Percentiles rank a stretch among this genome's conserved stretches.
These are phyloP conservation scores for Chymomyza fuscimana DNA, from an alignment of 2,888 invertebrate genomes.

Conservation along the genomic window DNA sequence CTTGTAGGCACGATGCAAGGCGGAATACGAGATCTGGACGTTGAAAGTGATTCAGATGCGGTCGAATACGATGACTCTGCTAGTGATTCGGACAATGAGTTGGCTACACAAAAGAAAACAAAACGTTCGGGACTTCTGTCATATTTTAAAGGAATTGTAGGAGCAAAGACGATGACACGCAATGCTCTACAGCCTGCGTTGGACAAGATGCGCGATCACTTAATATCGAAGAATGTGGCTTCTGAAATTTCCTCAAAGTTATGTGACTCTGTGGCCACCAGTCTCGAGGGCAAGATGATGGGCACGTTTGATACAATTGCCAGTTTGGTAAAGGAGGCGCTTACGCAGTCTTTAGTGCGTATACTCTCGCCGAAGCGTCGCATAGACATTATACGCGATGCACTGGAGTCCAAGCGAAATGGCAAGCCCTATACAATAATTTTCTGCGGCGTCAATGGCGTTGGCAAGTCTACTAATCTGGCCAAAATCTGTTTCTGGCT, in stretches of 20 bases:
- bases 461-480: constrained; percentile 98
- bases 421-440: constrained; percentile 96
- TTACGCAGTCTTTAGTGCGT: constrained; percentile 94
- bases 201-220: constrained; percentile 96
- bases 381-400: constrained; percentile 97
- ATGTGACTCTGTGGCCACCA: constrained; percentile 94
- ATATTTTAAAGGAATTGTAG: constrained; percentile 92
- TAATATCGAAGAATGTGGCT: constrained; percentile 98
- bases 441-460: constrained; percentile 99
- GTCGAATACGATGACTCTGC: constrained; percentile 81
- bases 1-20: constrained; percentile 93
- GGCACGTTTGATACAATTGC: constrained; percentile 98
- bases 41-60: constrained; percentile 86
- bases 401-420: constrained; percentile 91
- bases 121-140: constrained; percentile 84
- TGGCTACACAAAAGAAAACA: constrained; percentile 66
- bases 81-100: constrained; percentile 50
- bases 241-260: constrained; percentile 96
- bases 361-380: constrained; percentile 96
- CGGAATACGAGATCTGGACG: constrained; percentile 89
- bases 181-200: constrained; percentile 92
- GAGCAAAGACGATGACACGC: constrained; percentile 90
- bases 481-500: constrained; percentile 99
- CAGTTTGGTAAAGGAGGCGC: constrained; percentile 90
- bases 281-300: constrained; percentile 93